phyloP scores from a whole-genome alignment of 2,888 invertebrate genomes.

The Anagyrus pseudococci region DNA sequence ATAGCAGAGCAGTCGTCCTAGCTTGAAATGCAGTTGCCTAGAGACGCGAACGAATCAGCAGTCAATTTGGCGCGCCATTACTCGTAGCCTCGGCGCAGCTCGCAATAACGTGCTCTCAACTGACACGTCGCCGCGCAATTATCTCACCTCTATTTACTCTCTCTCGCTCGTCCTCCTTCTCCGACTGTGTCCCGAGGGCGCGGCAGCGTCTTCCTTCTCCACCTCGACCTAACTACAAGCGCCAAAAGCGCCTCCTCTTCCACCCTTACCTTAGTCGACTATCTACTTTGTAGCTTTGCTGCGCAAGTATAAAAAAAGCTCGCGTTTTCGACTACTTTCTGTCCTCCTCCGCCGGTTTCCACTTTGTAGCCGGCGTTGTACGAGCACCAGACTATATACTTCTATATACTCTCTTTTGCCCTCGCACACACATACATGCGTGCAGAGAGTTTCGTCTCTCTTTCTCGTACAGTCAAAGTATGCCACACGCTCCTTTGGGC shows the following conservation, averaged over 20 bases:
- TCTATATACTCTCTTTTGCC: not conserved
- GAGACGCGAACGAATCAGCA: not conserved
- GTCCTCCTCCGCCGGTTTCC: not conserved
- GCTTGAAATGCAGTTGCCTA: conserved; percentile 4
- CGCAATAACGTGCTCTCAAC: not conserved
- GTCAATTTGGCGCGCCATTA: not conserved
- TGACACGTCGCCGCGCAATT: conserved; percentile 4
- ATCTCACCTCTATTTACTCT: conserved; percentile 9
- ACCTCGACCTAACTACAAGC: conserved; percentile 30
- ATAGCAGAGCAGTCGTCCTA: no score
- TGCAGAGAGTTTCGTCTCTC: not conserved
- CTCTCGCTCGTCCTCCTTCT: conserved; percentile 3
- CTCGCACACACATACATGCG: not conserved
- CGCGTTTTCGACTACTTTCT: conserved; percentile 7
- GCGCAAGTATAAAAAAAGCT: conserved; percentile 5
- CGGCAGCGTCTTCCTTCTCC: not conserved
- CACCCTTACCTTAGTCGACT: not conserved
- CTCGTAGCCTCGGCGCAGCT: not conserved
- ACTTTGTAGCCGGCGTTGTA: not conserved
- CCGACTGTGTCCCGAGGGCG: not conserved
- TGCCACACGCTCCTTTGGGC: conserved; percentile 19
- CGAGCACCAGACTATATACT: no score
- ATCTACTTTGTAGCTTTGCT: not conserved
- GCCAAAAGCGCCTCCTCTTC: conserved; percentile 34
- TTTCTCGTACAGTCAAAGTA: conserved; percentile 20